Base-by-base conservation (phyloP, 2,113 vertebrate species). In the Oryzias melastigma region DNA sequence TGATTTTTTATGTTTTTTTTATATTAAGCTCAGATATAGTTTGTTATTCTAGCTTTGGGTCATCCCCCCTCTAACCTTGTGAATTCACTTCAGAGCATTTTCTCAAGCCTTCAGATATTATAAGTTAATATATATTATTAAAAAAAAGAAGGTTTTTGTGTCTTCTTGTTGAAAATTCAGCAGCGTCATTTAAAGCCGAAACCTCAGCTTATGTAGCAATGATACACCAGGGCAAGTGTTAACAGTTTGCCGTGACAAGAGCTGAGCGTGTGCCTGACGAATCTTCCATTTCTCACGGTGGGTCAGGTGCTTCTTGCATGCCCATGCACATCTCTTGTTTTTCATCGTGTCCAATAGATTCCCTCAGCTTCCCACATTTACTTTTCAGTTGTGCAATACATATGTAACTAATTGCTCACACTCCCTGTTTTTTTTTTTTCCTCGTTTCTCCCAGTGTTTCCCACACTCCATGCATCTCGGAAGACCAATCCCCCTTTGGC, bases 381-480 rank as follows among this genome's bases (percentile, higher is more conserved):
- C 18, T 44, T 68, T 58, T 51, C 20, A 43, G 43, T 81, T 77
- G 54, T 61, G 74, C 68, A 82, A 80, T 68, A 57, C n/a, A 73
- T 66, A 46, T 57, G 57, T 57, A 53, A 48, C 42, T 63, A 47
- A 52, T 82, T 74, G 56, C 75, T 55, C 60, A 44, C 71, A 46
- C 76, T 67, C 66, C 52, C 46, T 64, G 20, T 65, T 65, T 35
- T 57, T 55, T 25, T 7, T 27, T 27, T 7, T 5, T 27, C 22
- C 71, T 65, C 27, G 35, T 20, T 52, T 62, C 3, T 62, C n/a
- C 41, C 50, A 22, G 53, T 57, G 57, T 83, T 87, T 88, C 86
- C 85, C 88, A 88, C 86, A 84, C 81, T 82, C 14, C 42, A 41
- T 47, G 46, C 79, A 82, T 69, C 77, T 90, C 82, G 4, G 66